Evolutionary conservation across 1,140 invertebrate genomes (phyloP).

Genomic region (Caerostris darwini): DNA sequence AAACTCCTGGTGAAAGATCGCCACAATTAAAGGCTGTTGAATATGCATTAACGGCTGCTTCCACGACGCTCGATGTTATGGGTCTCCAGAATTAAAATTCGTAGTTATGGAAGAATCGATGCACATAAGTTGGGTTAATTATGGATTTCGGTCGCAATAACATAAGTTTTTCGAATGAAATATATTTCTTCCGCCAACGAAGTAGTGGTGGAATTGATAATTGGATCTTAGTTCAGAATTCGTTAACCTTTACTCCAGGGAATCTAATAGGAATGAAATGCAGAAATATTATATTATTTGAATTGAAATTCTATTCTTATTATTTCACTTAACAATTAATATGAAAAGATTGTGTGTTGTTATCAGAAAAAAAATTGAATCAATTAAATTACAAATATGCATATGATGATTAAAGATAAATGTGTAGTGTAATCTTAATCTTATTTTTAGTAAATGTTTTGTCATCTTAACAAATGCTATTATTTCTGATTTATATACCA

Average conservation of each 20-base stretch:
- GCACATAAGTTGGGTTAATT: neutral
- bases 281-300: neutral
- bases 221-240: neutral
- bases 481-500: no score
- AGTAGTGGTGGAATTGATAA: neutral
- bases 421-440: no score
- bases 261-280: neutral
- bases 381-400: no score
- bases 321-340: no score
- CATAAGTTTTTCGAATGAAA: neutral
- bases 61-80: neutral
- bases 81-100: slow-evolving; percentile 38
- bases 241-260: neutral
- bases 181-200: neutral
- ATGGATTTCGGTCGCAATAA: slow-evolving; percentile 48
- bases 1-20: slow-evolving; percentile 31
- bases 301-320: no score
- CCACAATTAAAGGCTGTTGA: slow-evolving; percentile 57
- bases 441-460: no score
- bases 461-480: no score
- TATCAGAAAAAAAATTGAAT: no score
- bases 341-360: no score
- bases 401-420: no score
- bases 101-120: slow-evolving; percentile 29
- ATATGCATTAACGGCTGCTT: slow-evolving; percentile 51